A percentile compares a stretch with the other conserved stretches of the same genome.
Conservation (phyloP, 2,888 invertebrate species). For the Acrobasis suavella region DNA sequence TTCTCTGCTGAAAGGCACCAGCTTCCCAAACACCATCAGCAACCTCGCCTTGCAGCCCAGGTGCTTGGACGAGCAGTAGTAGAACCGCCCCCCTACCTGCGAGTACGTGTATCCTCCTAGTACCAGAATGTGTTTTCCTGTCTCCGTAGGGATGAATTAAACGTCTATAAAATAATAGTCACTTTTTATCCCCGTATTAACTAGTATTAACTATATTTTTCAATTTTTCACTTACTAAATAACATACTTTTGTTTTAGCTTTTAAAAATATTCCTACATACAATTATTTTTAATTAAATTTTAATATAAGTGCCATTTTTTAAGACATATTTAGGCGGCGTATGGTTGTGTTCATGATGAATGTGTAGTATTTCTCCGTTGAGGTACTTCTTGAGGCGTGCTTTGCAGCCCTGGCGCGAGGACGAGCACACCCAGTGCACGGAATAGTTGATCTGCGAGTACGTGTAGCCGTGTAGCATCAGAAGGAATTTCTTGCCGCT, state of each 20-base stretch:
- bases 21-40: conserved; percentile 52
- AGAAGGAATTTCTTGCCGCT: conserved; percentile 49
- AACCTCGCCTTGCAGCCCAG: conserved; percentile 59
- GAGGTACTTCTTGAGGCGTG: conserved; percentile 33
- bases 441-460: conserved; percentile 44
- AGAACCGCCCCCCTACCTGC: conserved; percentile 76
- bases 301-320: conserved; percentile 8
- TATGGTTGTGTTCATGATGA: conserved; percentile 33
- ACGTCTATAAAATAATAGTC: neutral
- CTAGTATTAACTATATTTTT: too few relatives aligned
- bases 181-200: too few relatives aligned
- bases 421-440: conserved; percentile 52
- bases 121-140: conserved; percentile 74
- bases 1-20: conserved; percentile 67
- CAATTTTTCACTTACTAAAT: too few relatives aligned
- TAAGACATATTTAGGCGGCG: conserved; percentile 3
- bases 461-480: conserved; percentile 37
- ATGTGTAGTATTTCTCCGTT: conserved; percentile 26
- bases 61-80: conserved; percentile 77
- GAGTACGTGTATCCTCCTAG: conserved; percentile 75
- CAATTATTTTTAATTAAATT: too few relatives aligned
- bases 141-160: conserved; percentile 76
- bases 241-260: too few relatives aligned
- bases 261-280: too few relatives aligned
- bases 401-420: conserved; percentile 40